Percentiles rank a stretch among this genome's conserved stretches.
These are phyloP conservation scores for Phyto melanocephala DNA, from an alignment of 2,888 invertebrate genomes.

Conservation along the genomic window DNA sequence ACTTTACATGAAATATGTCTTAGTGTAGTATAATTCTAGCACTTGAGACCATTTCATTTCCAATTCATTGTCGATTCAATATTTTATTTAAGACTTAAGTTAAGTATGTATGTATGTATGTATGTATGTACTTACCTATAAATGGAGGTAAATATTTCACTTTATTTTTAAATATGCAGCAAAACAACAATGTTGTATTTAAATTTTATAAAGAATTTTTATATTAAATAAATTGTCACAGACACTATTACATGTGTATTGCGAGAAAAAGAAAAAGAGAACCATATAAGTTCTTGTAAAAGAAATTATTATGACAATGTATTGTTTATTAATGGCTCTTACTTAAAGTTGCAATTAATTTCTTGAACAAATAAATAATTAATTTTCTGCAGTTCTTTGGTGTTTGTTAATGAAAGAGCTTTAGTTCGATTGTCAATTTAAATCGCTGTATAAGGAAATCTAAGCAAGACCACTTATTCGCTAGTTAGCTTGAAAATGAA, in stretches of 20 bases:
- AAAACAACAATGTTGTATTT: slow-evolving; percentile 42
- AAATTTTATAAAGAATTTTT: slow-evolving; percentile 19
- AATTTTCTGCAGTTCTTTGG: slow-evolving; percentile 34
- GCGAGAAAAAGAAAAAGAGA: no score
- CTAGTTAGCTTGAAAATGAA: background rate
- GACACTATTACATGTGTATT: no score
- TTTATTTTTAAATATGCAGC: background rate
- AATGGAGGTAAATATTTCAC: no score
- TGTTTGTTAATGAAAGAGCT: background rate
- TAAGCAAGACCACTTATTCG: no score
- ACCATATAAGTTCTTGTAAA: background rate
- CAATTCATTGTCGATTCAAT: background rate
- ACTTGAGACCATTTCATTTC: background rate
- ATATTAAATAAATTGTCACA: slow-evolving; percentile 15
- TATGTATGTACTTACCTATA: no score
- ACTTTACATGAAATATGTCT: slow-evolving; percentile 66
- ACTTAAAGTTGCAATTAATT: slow-evolving; percentile 12
- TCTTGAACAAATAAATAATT: slow-evolving; percentile 39
- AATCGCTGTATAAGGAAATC: slow-evolving; percentile 6
- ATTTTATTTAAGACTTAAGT: background rate
- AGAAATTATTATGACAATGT: slow-evolving; percentile 16
- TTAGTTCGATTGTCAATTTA: background rate
- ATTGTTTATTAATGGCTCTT: slow-evolving; percentile 10
- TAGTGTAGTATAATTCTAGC: background rate
- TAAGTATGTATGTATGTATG: background rate